Evolutionary conservation across 2,888 invertebrate genomes (phyloP), one percentile per base, ranked within the genome.

Genomic region (Caenorhabditis uteleia): DNA sequence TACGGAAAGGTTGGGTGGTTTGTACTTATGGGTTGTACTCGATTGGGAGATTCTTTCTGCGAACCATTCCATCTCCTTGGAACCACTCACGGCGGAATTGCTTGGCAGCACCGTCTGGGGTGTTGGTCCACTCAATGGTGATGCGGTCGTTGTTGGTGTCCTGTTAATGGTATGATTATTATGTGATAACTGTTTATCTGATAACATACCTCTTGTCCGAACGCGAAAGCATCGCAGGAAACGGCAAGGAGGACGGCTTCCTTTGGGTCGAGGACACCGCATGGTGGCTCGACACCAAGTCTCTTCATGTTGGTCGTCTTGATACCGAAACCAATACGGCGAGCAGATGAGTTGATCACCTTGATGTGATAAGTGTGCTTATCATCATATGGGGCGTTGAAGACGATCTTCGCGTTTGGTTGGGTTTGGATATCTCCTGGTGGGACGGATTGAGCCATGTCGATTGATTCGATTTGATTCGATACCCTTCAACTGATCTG

Each of bases 231-330:
- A 42, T 61, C 61, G 44, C 61, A 61, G 2, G 61, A 61, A 16
- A 61, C 61, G 43, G 61, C 61, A 21, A 61, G 34, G 2, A 65
- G 55, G 14, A 65, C 54, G 33, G 64, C 58, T 43, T 75, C 71
- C 65, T 75, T 75, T 42, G 75, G 74, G 61, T 75, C 75, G 39
- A 75, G 60, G 8, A 75, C 75, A 40, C 75, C 75, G 44, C 69
- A 59, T 29, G 73, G 65, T 46, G 75, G 74, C 44, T 74, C 73
- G 23, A 71, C 73, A 12, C 66, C 70, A 43, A 74, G 67, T 44
- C 74, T 53, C 62, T 74, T 74, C 74, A 74, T 70, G 70, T 74
- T 74, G 46, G 74, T 74, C 36, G 73, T 73, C 71, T 73, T 73
- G 73, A 73, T 61, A 16, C 65, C 71, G 68, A 58, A 74, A 31